These are phyloP conservation scores for Sipunculus nudus DNA, from an alignment of 2,888 invertebrate genomes.

Conservation along the genomic window DNA sequence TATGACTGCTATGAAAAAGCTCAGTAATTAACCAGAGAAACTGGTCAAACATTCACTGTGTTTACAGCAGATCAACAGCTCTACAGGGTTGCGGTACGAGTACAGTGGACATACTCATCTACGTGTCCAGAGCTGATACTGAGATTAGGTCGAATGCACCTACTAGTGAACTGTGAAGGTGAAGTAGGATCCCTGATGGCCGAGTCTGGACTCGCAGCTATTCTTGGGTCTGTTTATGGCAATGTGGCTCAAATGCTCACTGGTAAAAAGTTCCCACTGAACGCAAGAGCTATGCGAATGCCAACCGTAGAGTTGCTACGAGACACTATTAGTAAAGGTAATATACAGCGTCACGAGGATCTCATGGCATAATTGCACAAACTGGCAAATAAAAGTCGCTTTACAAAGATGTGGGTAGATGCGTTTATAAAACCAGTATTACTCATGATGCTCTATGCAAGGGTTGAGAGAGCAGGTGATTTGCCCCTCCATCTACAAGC, in stretches of 20 bases:
- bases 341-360: background rate
- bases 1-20: constrained; percentile 5
- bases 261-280: constrained; percentile 22
- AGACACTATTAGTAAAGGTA: background rate
- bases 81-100: constrained; percentile 1
- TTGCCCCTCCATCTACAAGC: too few species aligned
- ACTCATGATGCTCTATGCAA: too few species aligned
- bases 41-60: constrained; percentile 3
- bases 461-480: too few species aligned
- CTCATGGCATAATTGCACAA: background rate
- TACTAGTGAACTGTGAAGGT: constrained; percentile 13
- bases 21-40: background rate
- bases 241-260: constrained; percentile 14
- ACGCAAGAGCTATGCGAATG: constrained; percentile 17
- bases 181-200: constrained; percentile 17
- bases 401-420: too few species aligned
- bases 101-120: background rate
- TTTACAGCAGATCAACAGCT: constrained; percentile 11
- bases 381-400: too few species aligned
- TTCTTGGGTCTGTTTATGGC: constrained; percentile 14
- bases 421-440: too few species aligned
- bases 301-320: constrained; percentile 15
- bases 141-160: constrained; percentile 18
- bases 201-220: constrained; percentile 10
- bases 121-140: background rate